Base-by-base conservation (phyloP, 2,113 vertebrate genomes). In the Rhabdornis inornatus region DNA sequence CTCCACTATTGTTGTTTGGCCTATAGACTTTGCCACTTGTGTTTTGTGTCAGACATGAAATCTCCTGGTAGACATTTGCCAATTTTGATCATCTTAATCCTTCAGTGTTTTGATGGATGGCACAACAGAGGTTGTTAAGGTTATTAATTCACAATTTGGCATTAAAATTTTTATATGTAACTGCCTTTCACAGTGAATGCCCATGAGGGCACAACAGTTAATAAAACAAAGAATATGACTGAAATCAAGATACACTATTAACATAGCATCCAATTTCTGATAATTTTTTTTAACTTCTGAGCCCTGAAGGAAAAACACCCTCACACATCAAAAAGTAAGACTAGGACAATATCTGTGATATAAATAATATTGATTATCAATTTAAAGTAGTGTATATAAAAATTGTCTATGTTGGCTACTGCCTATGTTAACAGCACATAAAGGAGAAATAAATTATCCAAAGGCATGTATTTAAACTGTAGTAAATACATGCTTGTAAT, bases 281-380 rank as follows among this genome's bases (percentile, higher is more conserved):
- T 25, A 63, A 40, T 6, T 28, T 30, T 42, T 1, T 76, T 83
- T 69, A 53, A 59, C 14, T 79, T 56, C 39, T n/a, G 27, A 87
- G 50, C 7, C 17, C 7, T 4, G 2, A 21, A 39, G 14, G 1
- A 10, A 74, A 70, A 70, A 64, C 55, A 3, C 0, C 0, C 21
- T 19, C 17, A 66, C 14, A 64, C 49, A 69, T 68, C 17, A 42
- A 31, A 80, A 69, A 88, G 21, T 39, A 75, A 81, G 13, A 69
- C 5, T 61, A 69, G 39, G 50, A 63, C 24, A 86, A 44, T 39
- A 55, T 60, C 27, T 79, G 19, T 44, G 24, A 53, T 31, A 65
- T 8, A 64, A 79, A 49, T 47, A 87, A 59, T 11, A 70, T 3
- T 35, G 25, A 44, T 55, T 87, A 87, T 49, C 21, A 63, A 9